Evolutionary conservation across 2,797 vertebrate species (phyloP), one percentile per base, ranked within the genome.

Genomic region (Manis pentadactyla): DNA sequence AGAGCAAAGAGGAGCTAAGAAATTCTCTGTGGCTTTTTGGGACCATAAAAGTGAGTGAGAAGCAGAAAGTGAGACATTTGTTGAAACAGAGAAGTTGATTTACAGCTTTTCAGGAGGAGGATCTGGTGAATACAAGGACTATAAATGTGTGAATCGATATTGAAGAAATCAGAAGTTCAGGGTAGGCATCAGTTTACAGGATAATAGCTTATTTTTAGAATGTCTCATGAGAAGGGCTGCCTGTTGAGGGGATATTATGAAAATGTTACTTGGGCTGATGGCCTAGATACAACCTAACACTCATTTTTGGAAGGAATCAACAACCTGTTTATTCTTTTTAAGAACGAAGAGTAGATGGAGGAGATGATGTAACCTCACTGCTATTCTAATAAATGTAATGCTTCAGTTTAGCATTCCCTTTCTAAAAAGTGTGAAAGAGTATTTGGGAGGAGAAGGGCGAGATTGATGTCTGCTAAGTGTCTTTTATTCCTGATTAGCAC

Each of bases 201-300:
- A 34, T 49, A 86, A 17, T 29, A 81, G 59, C 34, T 90, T 77
- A 82, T 86, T 78, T 96, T 89, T 83, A 93, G 66, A 92, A 46
- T 85, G 57, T 42, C 34, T 92, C 75, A 57, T 69, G 68, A 88
- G n/a, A 85, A 88, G 57, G 46, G 63, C 27, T 66, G 42, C 59
- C 12, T 39, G 2, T 37, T 51, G 49, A 94, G 46, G 21, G 39
- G 87, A 57, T 55, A 55, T 21, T 94, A n/a, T 55, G 37, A 87
- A 64, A 69, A 63, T 81, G 29, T 77, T 81, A 69, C 9, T 27
- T 84, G 57, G 27, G n/a, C 34, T 53, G 86, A 34, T n/a, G 51
- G n/a, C 10, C 6, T 57, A 68, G 93, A 46, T 46, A 64, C 13
- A 61, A 42, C 2, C 18, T 77, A 14, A 15, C 55, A 71, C 15